Percentiles rank a stretch among this genome's conserved stretches.
These are phyloP conservation scores for Acanthis flammea DNA, from an alignment of 2,797 vertebrate species.

Conservation along the genomic window DNA sequence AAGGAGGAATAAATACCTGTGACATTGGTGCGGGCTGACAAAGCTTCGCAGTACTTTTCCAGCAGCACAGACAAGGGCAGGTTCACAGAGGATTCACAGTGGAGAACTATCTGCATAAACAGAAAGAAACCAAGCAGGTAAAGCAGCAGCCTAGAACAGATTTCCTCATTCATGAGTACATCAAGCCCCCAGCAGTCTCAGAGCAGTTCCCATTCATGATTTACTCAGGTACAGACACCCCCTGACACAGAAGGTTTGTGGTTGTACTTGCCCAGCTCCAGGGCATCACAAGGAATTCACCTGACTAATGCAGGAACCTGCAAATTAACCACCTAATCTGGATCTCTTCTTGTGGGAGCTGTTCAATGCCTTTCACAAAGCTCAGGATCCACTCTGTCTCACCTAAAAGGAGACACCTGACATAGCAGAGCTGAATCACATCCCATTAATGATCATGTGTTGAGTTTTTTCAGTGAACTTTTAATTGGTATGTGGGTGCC, in stretches of 20 bases:
- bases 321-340: neutral
- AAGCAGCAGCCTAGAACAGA: neutral
- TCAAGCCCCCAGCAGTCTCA: neutral
- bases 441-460: neutral
- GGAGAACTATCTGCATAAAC: constrained; percentile 61
- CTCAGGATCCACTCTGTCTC: neutral
- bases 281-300: neutral
- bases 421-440: neutral
- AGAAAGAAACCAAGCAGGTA: neutral
- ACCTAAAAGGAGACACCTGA: neutral
- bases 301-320: neutral
- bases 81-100: constrained; percentile 61
- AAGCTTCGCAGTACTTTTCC: constrained; percentile 73
- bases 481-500: neutral
- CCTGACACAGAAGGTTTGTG: neutral
- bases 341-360: neutral
- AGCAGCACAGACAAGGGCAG: constrained; percentile 63
- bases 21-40: constrained; percentile 67
- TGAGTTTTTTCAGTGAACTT: neutral
- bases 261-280: neutral
- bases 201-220: neutral
- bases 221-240: neutral
- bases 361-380: neutral
- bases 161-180: neutral
- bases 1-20: constrained; percentile 69